A percentile compares a stretch with the other conserved stretches of the same genome.
Evolutionary conservation across 2,113 vertebrate genomes (phyloP).

Genomic region (Myotis yumanensis): DNA sequence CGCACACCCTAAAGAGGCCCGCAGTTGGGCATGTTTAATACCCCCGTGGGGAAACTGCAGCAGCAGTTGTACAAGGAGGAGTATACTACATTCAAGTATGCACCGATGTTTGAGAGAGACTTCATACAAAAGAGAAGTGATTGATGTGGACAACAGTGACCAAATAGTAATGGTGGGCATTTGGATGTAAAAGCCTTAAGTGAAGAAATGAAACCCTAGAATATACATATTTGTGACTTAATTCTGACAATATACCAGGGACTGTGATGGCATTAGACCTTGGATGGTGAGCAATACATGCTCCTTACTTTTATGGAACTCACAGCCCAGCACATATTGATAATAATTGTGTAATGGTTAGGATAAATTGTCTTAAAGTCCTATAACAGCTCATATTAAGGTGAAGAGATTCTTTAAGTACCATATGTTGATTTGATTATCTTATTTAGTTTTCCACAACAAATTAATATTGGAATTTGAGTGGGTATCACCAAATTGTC

Average conservation of each 20-base stretch:
- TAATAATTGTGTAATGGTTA: background rate
- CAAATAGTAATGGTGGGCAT: background rate
- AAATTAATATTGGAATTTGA: constrained; percentile 18
- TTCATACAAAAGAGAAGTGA: constrained; percentile 25
- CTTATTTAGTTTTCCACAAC: background rate
- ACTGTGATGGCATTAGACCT: background rate
- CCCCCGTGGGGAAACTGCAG: constrained; percentile 22
- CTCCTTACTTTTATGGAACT: background rate
- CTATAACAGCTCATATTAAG: background rate
- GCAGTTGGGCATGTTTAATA: background rate
- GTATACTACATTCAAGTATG: background rate
- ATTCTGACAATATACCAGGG: background rate
- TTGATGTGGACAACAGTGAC: background rate
- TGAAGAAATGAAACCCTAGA: background rate
- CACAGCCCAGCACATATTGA: background rate
- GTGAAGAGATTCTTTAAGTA: background rate
- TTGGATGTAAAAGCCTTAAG: background rate
- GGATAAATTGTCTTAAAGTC: background rate
- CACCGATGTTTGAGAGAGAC: background rate
- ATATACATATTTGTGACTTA: background rate
- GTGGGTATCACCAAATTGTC: background rate
- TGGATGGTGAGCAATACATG: background rate
- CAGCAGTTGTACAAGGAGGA: background rate
- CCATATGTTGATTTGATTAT: background rate
- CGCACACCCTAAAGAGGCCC: background rate